A percentile compares a stretch with the other conserved stretches of the same genome.
phyloP scores from a whole-genome alignment of 2,888 invertebrate species.

The Hylaea fasciaria region DNA sequence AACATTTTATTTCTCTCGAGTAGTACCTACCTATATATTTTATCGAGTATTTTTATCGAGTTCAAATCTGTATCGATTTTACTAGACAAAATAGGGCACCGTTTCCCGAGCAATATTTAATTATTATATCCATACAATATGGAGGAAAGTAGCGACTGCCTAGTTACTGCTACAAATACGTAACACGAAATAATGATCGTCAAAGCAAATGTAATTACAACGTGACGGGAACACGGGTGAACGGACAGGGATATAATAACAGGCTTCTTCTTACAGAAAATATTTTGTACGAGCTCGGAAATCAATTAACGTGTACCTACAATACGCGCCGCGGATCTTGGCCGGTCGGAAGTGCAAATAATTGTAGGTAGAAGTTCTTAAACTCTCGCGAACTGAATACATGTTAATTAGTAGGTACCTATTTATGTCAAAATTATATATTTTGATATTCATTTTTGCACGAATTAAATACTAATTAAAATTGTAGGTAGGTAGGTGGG shows the following conservation, averaged over 20 bases:
- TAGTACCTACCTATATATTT: conserved; percentile 3
- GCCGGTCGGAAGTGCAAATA: neutral
- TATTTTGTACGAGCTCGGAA: conserved; percentile 4
- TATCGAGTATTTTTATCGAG: too few species aligned
- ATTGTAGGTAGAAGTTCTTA: too few species aligned
- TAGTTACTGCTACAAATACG: conserved; percentile 7
- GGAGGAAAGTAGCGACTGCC: neutral
- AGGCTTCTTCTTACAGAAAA: neutral
- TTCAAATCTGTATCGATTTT: too few species aligned
- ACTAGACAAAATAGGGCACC: too few species aligned
- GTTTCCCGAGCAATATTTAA: too few species aligned
- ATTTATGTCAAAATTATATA: too few species aligned
- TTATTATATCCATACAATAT: conserved; percentile 1
- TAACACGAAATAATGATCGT: conserved; percentile 25
- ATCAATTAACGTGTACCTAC: conserved; percentile 12
- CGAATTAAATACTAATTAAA: too few species aligned
- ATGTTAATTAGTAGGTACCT: too few species aligned
- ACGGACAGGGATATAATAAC: conserved; percentile 24
- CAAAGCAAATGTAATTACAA: conserved; percentile 29
- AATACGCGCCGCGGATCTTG: neutral
- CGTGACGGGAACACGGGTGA: conserved; percentile 25
- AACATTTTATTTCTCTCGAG: too few species aligned
- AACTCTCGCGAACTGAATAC: too few species aligned
- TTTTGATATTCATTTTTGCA: too few species aligned
- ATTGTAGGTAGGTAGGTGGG: too few species aligned